Base-by-base conservation (phyloP, 2,113 vertebrate species). In the Callipepla squamata region DNA sequence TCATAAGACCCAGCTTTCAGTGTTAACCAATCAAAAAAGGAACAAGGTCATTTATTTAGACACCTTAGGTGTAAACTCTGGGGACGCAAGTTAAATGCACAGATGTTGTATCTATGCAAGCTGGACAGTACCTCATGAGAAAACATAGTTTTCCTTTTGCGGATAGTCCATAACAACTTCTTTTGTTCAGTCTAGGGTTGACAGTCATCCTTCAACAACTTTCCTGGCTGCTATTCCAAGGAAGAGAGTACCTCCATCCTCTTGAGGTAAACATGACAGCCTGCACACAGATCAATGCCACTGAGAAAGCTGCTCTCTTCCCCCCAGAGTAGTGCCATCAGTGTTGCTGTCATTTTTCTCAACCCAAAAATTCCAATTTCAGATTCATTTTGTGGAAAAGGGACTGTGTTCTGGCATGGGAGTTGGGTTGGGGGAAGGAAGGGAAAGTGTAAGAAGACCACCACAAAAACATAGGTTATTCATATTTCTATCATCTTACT, bases 301-400 rank as follows among this genome's bases (percentile, higher is more conserved):
- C 70, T 53, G 85, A 87, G 68, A 73, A 90, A 87, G 65, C 62
- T 81, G 21, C 59, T 92, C 26, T 68, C n/a, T 93, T 91, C 93
- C 59, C 90, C 93, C 80, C 72, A 90, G 83, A 95, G 88, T 58
- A 80, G 75, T 88, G 40, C 50, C 51, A 75, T 92, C 84, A 93
- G 79, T 45, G 79, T 23, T 2, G 32, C 65, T 95, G 85, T 92
- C 85, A 87, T 80, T 85, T 82, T 55, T 77, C 14, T 26, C 57
- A 90, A 75, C 44, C 18, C 17, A 73, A 95, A 92, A 77, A 53
- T 48, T 72, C 45, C 36, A 67, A 15, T 68, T 72, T 61, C 47
- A 73, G 44, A 84, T 34, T 42, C 81, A 89, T 62, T 78, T 40
- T 87, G 30, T 58, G 10, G 14, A 75, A 13, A 86, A 81, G 13